phyloP scores from a whole-genome alignment of 2,888 invertebrate species.

The Philonicus albiceps region DNA sequence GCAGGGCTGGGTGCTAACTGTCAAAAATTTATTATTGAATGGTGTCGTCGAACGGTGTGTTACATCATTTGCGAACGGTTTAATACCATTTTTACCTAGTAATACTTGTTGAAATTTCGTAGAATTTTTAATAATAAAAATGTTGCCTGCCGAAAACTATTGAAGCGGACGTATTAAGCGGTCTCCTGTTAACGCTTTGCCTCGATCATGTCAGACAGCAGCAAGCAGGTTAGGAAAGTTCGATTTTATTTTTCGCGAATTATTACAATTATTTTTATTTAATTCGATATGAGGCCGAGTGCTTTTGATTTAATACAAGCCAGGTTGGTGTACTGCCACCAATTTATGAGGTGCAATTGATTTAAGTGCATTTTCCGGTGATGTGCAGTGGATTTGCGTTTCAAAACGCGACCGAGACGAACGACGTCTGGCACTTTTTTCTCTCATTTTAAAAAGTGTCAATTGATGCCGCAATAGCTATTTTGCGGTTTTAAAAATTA shows the following conservation, averaged over 20 bases:
- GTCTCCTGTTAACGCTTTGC: background rate
- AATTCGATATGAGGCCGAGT: slow-evolving; percentile 18
- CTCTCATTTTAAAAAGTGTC: background rate
- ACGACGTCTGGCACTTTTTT: background rate
- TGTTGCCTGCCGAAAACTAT: background rate
- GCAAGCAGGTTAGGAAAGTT: slow-evolving; percentile 47
- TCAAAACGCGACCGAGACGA: background rate
- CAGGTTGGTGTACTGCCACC: background rate
- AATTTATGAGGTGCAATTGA: background rate
- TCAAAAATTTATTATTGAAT: slow-evolving; percentile 29
- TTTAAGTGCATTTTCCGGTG: background rate
- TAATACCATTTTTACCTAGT: background rate
- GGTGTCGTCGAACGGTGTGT: slow-evolving; percentile 30
- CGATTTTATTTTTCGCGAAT: slow-evolving; percentile 17
- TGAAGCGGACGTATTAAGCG: background rate
- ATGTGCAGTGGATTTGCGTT: background rate
- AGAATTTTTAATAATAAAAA: background rate
- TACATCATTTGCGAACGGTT: slow-evolving; percentile 23
- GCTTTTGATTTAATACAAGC: slow-evolving; percentile 27
- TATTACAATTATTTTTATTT: slow-evolving; percentile 17
- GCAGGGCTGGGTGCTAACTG: background rate
- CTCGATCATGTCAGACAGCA: slow-evolving; percentile 29
- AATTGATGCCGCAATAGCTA: background rate
- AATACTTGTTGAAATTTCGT: slow-evolving; percentile 5
- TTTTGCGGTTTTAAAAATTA: background rate